phyloP scores from a whole-genome alignment of 2,797 vertebrate genomes.

The Holocentrus rufus region DNA sequence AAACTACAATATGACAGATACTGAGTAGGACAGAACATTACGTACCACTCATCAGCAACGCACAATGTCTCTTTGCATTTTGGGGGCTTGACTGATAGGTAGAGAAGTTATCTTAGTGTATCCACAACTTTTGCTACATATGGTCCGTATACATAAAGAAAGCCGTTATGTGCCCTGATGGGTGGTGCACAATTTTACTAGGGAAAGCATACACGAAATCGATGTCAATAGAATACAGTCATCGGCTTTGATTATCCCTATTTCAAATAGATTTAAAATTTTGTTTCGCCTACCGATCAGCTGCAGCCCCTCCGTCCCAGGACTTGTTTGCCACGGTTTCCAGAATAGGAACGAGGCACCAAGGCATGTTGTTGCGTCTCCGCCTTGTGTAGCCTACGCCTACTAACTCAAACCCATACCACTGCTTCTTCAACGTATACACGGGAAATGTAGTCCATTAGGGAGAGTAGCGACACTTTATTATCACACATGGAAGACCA shows the following conservation, averaged over 20 bases:
- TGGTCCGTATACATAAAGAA: background rate
- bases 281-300: constrained; percentile 49
- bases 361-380: constrained; percentile 43
- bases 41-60: background rate
- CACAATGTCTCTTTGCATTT: background rate
- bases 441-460: constrained; percentile 73
- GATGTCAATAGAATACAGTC: background rate
- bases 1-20: too few relatives aligned
- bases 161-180: background rate
- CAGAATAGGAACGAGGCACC: constrained; percentile 26
- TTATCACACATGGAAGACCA: too few relatives aligned
- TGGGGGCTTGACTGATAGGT: accelerated
- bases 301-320: constrained; percentile 2
- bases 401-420: background rate
- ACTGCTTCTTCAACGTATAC: background rate
- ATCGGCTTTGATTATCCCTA: background rate
- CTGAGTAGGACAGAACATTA: background rate
- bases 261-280: background rate
- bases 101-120: accelerated
- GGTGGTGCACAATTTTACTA: constrained; percentile 30
- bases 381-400: constrained; percentile 38
- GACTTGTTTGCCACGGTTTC: constrained; percentile 50
- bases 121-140: background rate
- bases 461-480: background rate
- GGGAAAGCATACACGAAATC: constrained; percentile 12